These are phyloP conservation scores for Melinaea menophilus DNA, from an alignment of 2,888 invertebrate genomes.

Conservation along the genomic window DNA sequence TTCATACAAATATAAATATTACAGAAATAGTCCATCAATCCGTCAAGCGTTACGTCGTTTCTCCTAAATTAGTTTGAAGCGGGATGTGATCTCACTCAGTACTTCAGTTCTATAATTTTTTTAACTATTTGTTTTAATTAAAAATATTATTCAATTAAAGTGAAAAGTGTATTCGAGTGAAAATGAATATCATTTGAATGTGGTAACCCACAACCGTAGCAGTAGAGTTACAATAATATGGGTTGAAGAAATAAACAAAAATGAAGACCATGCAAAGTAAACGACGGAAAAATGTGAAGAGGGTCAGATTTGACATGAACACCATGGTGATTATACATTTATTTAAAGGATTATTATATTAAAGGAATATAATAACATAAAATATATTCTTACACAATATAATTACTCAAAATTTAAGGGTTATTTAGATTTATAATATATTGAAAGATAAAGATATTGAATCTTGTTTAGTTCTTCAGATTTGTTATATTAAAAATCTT, in stretches of 20 bases:
- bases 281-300: slow-evolving; percentile 54
- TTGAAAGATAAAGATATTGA: too few relatives aligned
- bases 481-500: too few relatives aligned
- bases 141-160: too few relatives aligned
- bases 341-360: background rate
- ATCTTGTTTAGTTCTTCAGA: too few relatives aligned
- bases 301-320: slow-evolving; percentile 58
- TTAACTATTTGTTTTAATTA: too few relatives aligned
- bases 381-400: background rate
- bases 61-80: slow-evolving; percentile 25
- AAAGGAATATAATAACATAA: background rate
- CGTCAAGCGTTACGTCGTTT: slow-evolving; percentile 16
- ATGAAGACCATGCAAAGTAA: slow-evolving; percentile 45
- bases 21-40: slow-evolving; percentile 28
- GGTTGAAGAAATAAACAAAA: slow-evolving; percentile 31
- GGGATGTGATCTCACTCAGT: slow-evolving; percentile 20
- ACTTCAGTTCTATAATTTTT: background rate
- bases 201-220: background rate
- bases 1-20: too few relatives aligned
- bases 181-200: too few relatives aligned
- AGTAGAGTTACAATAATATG: background rate
- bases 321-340: slow-evolving; percentile 49
- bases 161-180: background rate
- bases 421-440: too few relatives aligned
- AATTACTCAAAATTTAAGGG: too few relatives aligned